Evolutionary conservation across 2,797 vertebrate species (phyloP), one percentile per base, ranked within the genome.

Genomic region (Crypturellus tataupa): DNA sequence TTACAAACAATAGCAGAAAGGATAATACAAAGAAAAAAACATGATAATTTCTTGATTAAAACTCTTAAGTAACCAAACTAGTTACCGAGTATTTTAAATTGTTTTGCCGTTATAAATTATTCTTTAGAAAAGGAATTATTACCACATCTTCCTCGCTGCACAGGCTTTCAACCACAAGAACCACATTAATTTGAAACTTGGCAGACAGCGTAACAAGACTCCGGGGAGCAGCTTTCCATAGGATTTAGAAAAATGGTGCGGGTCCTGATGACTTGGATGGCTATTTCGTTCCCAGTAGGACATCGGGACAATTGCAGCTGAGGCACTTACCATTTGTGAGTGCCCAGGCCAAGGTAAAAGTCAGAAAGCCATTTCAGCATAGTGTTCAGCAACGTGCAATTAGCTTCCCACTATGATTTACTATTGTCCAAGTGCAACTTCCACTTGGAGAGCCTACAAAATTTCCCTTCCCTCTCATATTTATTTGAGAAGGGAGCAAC

Each of bases 121-220:
- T 85, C 53, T 69, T 90, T 62, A 94, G 91, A 87, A 95, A 91
- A 86, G 33, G 58, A 95, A 92, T 95, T 91, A 95, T 89, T 91
- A 97, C 94, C 92, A 94, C 85, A 89, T 92, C 75, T 95, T 94
- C 80, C 89, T 81, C 60, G 72, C 85, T 85, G 80, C 72, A 94
- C 64, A 95, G 83, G 71, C 89, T 96, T 91, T 94, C 64, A 80
- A 93, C 94, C 95, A 93, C 94, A 96, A 92, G 87, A 95, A 95
- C 95, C 93, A 94, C 93, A 91, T 94, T 88, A 89, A 96, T 96
- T 82, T 93, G 91, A 90, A 95, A 64, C 49, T 91, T 94, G 96
- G 94, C 95, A 96, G 64, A 80, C 60, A 68, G 85, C 1, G 2
- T 72, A 95, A 89, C 67, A 81, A 90, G 85, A 80, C 95, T 86